Evolutionary conservation across 1,140 invertebrate species (phyloP), one percentile per base, ranked within the genome.

Genomic region (Asbolus verrucosus): DNA sequence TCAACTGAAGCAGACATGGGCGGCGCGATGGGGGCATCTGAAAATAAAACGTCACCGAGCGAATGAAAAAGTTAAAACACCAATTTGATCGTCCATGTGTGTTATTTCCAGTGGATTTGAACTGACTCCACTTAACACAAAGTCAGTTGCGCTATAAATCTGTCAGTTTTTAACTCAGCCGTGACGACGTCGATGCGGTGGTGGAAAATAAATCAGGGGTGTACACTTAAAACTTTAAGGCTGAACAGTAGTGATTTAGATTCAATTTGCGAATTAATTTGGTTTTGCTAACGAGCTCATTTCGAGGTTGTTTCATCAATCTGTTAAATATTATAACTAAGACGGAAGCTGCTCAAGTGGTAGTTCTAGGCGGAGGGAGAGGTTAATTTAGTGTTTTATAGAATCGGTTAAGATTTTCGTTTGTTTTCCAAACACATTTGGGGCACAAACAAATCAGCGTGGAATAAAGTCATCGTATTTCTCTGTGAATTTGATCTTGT

Each of bases 401-500:
- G 61, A 62, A 36, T 33, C 41, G 33, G 61, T 39, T 19, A 63
- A 63, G 61, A n/a, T 63, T 63, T 63, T 63, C 39, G 61, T 63
- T 63, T 63, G 61, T 63, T 63, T 63, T 63, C 33, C 39, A 21
- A 19, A 30, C 61, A 63, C 31, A 63, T 39, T 38, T 39, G 5
- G 39, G 61, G 39, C 61, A 38, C 66, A 68, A 68, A 61, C 66
- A 68, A 68, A 68, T 68, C 66, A 68, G 39, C 41, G 36, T 38
- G 24, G 46, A 50, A 70, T 65, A 60, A 50, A 46, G 68, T 65
- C 61, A 54, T 63, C 60, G 68, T 68, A 68, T 72, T 68, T 67
- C 70, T 68, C 54, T 33, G 66, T 36, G 70, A 71, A 71, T 68
- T 67, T 62, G 54, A 68, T 72, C 70, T 69, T 68, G 70, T 72